Base-by-base conservation (phyloP, 2,113 vertebrate species). In the Planiliza haematocheilus region DNA sequence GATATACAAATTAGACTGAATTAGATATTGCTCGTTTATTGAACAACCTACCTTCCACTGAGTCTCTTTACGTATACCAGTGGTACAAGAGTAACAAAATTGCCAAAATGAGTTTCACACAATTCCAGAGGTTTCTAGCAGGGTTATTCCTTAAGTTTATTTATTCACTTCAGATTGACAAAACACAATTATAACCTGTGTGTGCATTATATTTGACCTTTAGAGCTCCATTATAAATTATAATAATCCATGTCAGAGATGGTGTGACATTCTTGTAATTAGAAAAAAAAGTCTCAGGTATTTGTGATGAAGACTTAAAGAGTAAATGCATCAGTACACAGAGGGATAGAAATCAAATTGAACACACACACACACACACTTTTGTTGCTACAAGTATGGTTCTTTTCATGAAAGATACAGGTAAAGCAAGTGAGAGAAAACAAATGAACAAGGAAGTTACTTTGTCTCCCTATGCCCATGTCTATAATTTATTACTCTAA, bases 1-100 rank as follows among this genome's bases (percentile, higher is more conserved):
- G 18, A 64, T 18, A 24, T 50, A 42, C 36, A 69, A 64, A 50
- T 67, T 69, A 4, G 17, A 18, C 43, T 62, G 52, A 61, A 10
- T 49, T 12, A 43, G 41, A 50, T 70, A 46, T 1, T 46, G 58
- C 10, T 61, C 17, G 41, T 69, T 58, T 36, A 63, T 18, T 8
- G 7, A 30, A 18, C 42, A 8, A 24, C 18, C 17, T 21, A n/a
- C 17, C 53, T 57, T 62, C 72, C 42, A 10, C 8, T 16, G 17
- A 41, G 39, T 42, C 46, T 16, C 50, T 48, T 16, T 37, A 38
- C 8, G 12, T 61, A n/a, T 55, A 45, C 20, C 59, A 45, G 17
- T 3, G 17, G 34, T 73, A 4, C 17, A 56, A 46, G 21, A 42
- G 69, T 48, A 38, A 34, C 37, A 58, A 53, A 9, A 34, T 59